Base-by-base conservation (phyloP, 2,797 vertebrate species). In the Amniataba percoides region DNA sequence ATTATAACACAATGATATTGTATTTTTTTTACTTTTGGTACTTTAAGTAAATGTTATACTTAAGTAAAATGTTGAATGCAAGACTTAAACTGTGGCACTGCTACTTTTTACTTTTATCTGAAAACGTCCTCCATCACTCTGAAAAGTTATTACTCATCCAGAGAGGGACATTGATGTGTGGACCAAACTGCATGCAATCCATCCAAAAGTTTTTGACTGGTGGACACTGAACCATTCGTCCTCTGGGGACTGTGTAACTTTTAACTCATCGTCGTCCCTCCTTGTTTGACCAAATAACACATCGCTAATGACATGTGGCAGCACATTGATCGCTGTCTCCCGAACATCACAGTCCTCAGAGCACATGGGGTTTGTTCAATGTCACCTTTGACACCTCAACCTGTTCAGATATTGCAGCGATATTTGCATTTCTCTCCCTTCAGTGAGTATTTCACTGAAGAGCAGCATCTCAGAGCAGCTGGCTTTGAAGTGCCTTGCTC, bases 401-500 rank as follows among this genome's bases (percentile, higher is more conserved):
- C 64, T 61, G 39, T 73, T 78, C 55, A 36, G 53, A 42, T 53
- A 36, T 36, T 51, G 18, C 42, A 34, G 11, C 31, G 40, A 67
- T 31, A 53, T 34, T 21, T 21, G 21, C 31, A 52, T 39, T 80
- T 62, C 59, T 43, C n/a, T 2, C 40, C 12, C 45, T 40, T 51
- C 19, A 23, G 36, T n/a, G 15, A 59, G 25, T 21, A 8, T 71
- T 67, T 76, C 16, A 13, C 19, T 2, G 8, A 31, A 31, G 27
- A 31, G 27, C 27, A 31, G 27, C 71, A 46, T 21, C 49, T 74
- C 77, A 31, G 66, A 87, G 85, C 91, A 92, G 90, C 89, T 91
- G 89, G 60, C 64, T 71, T 59, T 89, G 59, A 82, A 89, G 91
- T 81, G 81, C 62, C 77, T 79, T 65, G 56, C 70, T 87, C 83